Base-by-base conservation (phyloP, 2,797 vertebrate genomes). In the Mycteria americana region DNA sequence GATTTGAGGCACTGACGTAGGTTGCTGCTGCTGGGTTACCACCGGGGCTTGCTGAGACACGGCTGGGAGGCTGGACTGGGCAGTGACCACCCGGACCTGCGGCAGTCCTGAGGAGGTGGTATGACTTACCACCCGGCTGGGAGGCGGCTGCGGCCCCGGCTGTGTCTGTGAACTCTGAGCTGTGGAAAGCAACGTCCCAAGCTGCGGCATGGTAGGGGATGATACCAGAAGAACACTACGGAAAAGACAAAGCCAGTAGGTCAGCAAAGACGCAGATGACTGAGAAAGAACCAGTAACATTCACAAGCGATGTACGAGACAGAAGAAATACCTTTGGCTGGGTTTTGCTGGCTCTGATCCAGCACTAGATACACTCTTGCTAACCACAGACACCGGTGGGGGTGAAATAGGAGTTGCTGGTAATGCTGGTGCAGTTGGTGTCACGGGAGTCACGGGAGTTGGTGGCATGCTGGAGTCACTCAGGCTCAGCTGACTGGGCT, bases 31-130 rank as follows among this genome's bases (percentile, higher is more conserved):
- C 80, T 98, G 98, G 2, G 97, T 84, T 2, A 99, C 97, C 83
- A 98, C 97, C 0, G 99, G 97, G 37, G 99, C 97, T 90, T 98
- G 98, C 84, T 99, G 99, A 70, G 98, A 93, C 25, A 97, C 96
- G 2, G 98, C 43, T 1, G 99, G 97, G 24, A 99, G 98, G 83
- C 97, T 97, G 7, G 99, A 92, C 75, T 99, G 99, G 64, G 99
- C 96, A 7, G 98, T 98, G 80, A 99, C 99, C 28, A 99, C 99
- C 7, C 99, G 98, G 16, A 99, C 99, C 97, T 99, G 99, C 2
- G 99, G 99, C 59, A 99, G 98, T 19, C 99, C 98, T 0, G 97
- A 97, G 28, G 99, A 97, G 4, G 98, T 96, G 3, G 99, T 97
- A 81, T 99, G 99, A 86, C 98, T 98, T 56, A 99, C 97, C 6